Conservation (phyloP, 2,797 vertebrate genomes). For the Acanthiza pusilla region DNA sequence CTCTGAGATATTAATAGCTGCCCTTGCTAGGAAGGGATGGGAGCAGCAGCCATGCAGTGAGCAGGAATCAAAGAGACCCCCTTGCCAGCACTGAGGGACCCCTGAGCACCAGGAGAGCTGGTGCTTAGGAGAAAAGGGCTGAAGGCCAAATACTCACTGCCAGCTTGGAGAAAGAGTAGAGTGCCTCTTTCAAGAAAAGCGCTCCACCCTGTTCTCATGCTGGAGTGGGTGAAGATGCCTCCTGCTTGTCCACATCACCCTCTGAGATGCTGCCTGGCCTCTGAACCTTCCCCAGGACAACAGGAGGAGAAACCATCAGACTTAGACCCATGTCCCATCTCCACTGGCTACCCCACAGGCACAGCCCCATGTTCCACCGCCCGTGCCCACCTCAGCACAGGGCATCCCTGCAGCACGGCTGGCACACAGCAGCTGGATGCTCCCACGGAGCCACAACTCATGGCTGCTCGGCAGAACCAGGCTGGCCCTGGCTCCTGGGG, state of each 20-base stretch:
- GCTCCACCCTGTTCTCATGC: neutral
- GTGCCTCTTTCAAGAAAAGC: neutral
- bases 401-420: neutral
- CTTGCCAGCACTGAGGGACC: neutral
- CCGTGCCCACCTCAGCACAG: neutral
- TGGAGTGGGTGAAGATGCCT: neutral
- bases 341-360: neutral
- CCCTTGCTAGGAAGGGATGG: neutral
- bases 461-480: neutral
- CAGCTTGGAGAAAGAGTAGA: neutral
- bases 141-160: neutral
- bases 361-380: neutral
- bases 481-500: neutral
- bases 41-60: neutral
- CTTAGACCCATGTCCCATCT: neutral
- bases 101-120: neutral
- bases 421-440: neutral
- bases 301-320: neutral
- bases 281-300: neutral
- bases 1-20: neutral
- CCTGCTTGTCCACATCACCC: neutral
- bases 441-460: rapidly evolving
- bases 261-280: neutral
- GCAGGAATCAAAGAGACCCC: neutral
- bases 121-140: neutral